Conservation (phyloP, 2,888 invertebrate species). For the Uloborus plumipes region DNA sequence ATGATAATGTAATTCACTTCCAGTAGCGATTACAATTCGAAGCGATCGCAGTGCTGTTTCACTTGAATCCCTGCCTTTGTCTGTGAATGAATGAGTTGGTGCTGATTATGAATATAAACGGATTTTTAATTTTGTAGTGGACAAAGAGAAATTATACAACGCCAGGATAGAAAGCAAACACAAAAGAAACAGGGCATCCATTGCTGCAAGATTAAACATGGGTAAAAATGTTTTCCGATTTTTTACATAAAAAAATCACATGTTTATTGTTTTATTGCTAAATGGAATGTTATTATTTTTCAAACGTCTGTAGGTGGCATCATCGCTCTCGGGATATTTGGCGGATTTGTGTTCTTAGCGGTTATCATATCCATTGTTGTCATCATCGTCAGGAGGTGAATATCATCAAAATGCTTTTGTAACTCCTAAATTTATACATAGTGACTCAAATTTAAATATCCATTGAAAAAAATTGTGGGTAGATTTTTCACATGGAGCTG, state of each 20-base stretch:
- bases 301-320: conserved; percentile 77
- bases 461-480: too few relatives aligned
- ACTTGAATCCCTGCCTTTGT: too few relatives aligned
- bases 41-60: too few relatives aligned
- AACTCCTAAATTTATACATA: too few relatives aligned
- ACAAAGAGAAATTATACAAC: conserved; percentile 50
- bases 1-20: too few relatives aligned
- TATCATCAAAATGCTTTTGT: neutral
- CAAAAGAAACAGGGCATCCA: conserved; percentile 52
- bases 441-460: too few relatives aligned
- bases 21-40: too few relatives aligned
- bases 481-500: too few relatives aligned
- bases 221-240: conserved; percentile 64
- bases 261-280: too few relatives aligned
- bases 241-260: too few relatives aligned
- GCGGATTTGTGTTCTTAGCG: conserved; percentile 88
- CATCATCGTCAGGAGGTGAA: conserved; percentile 88
- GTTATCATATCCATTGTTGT: conserved; percentile 91
- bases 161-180: conserved; percentile 41
- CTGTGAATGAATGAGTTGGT: neutral
- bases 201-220: conserved; percentile 65
- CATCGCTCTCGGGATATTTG: conserved; percentile 89
- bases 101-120: neutral
- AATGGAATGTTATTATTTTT: too few relatives aligned
- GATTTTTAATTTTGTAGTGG: conserved; percentile 31